Evolutionary conservation across 2,888 invertebrate genomes (phyloP), one percentile per base, ranked within the genome.

Genomic region (Sphinx pinastri): DNA sequence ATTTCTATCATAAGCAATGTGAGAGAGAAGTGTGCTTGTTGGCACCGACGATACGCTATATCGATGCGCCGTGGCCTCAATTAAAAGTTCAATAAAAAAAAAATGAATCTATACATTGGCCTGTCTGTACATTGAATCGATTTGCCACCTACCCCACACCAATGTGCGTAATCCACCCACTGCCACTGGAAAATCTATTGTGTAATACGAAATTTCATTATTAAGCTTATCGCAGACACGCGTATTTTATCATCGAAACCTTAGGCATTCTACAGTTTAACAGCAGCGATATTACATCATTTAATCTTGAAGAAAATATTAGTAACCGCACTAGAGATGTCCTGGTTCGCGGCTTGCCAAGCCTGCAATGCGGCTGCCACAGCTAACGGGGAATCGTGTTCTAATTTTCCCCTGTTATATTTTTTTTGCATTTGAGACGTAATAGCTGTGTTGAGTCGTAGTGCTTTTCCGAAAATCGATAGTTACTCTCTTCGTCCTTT

Each of bases 131-230:
- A 8, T 38, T 38, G 2, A 38, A 8, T 38, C 25, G 25, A 2
- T 54, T 52, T 52, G 13, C n/a, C 14, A 11, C 47, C 49, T 19
- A 63, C 6, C 19, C 2, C 19, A 19, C 13, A 19, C 19, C 55
- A 19, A 19, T 16, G 16, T 10, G 14, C 3, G 2, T 25, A 13
- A 57, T 51, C 60, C 45, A 8, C 49, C 45, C 49, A 47, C 13
- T 3, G 13, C 63, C 49, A 47, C 63, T 49, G 13, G 19, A 49
- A 63, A 49, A 12, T 49, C 49, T 63, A 8, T 13, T 47, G n/a
- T 60, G 11, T 12, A 47, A 49, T 19, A 60, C 16, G 13, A 63
- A 63, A 63, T 63, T 47, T 47, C 49, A 63, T 12, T 19, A 63
- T 19, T 49, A 13, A 19, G 19, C 13, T 49, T 16, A 19, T 16